Percentiles rank a stretch among this genome's conserved stretches.
phyloP scores from a whole-genome alignment of 2,888 invertebrate genomes.

The Zonitis immaculata region DNA sequence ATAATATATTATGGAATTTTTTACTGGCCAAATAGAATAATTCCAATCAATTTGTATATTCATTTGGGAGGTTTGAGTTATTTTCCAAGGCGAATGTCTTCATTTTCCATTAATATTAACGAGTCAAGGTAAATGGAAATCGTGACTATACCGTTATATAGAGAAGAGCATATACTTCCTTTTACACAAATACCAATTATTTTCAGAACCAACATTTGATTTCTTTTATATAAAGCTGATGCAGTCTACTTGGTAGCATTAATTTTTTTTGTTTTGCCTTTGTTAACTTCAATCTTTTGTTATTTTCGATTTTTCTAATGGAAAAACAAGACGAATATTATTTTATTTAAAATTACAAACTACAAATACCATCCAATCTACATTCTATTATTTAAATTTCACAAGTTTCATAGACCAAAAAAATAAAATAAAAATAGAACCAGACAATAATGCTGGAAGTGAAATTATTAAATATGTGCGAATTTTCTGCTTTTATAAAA shows the following conservation, averaged over 20 bases:
- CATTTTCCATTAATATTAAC: conserved; percentile 8
- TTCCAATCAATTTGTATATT: no score
- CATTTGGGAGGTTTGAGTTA: not conserved
- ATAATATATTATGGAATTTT: no score
- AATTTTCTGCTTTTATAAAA: conserved; percentile 1
- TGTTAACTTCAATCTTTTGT: not conserved
- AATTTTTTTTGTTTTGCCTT: not conserved
- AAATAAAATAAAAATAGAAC: no score
- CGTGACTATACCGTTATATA: conserved; percentile 10
- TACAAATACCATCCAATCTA: not conserved
- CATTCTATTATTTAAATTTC: not conserved
- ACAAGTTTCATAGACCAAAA: not conserved
- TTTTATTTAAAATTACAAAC: no score
- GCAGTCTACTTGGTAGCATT: not conserved
- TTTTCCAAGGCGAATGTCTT: not conserved
- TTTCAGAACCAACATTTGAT: conserved; percentile 5
- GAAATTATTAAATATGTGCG: not conserved
- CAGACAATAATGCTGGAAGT: not conserved
- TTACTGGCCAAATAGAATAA: no score
- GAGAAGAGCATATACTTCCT: not conserved
- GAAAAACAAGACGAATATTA: no score
- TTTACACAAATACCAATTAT: conserved; percentile 6
- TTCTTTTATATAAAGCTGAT: not conserved
- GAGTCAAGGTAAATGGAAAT: conserved; percentile 5
- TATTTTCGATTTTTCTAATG: not conserved